Evolutionary conservation across 2,113 vertebrate genomes (phyloP).

Genomic region (Connochaetes taurinus): DNA sequence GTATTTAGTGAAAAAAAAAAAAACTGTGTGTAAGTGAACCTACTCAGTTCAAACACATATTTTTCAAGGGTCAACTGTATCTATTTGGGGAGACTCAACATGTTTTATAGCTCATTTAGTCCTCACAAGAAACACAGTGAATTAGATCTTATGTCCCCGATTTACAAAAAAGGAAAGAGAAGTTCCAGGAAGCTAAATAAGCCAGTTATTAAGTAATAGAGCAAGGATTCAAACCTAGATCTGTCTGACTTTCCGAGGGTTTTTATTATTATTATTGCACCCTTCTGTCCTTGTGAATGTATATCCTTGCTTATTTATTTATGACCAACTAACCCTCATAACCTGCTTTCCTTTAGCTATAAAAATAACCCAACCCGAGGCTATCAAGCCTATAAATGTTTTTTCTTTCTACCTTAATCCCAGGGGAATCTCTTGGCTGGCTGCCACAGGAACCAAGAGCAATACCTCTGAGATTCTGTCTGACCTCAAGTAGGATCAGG

Average conservation of each 20-base stretch:
- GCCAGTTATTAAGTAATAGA: not conserved
- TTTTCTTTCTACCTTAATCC: not conserved
- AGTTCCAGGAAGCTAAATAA: not conserved
- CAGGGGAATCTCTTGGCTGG: not conserved
- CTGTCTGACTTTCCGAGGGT: not conserved
- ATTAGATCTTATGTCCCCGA: not conserved
- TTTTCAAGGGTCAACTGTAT: not conserved
- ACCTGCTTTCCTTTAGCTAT: constrained; percentile 28
- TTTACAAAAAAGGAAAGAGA: not conserved
- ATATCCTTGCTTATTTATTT: constrained; percentile 37
- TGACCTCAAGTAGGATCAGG: not conserved
- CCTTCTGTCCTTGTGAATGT: not conserved
- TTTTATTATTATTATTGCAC: not conserved
- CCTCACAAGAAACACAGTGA: not conserved
- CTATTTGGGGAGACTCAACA: not conserved
- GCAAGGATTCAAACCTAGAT: not conserved
- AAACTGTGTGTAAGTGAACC: not conserved
- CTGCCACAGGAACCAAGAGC: not conserved
- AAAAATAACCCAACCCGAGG: not conserved
- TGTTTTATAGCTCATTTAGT: not conserved
- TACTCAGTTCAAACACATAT: not conserved
- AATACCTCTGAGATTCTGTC: not conserved
- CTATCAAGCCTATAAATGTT: not conserved
- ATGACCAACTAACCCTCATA: not conserved
- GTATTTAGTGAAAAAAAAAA: not conserved